phyloP scores from a whole-genome alignment of 2,113 vertebrate genomes.

The Tragelaphus strepsiceros region DNA sequence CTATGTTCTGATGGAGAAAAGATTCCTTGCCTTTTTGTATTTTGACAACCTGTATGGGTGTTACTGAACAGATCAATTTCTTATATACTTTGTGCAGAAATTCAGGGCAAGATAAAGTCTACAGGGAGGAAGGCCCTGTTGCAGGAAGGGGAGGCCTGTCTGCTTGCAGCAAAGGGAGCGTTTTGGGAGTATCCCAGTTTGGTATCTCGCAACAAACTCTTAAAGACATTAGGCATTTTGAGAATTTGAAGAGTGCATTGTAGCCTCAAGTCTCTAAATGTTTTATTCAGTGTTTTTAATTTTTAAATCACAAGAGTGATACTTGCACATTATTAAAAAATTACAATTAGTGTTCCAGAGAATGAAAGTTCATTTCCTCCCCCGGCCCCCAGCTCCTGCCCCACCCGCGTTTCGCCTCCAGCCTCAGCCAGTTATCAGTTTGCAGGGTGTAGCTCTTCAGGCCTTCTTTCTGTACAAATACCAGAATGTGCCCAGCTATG shows the following conservation, averaged over 20 bases:
- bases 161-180: background rate
- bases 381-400: background rate
- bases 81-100: background rate
- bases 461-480: background rate
- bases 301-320: background rate
- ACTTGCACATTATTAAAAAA: background rate
- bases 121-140: background rate
- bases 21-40: background rate
- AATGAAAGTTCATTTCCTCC: background rate
- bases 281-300: background rate
- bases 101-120: background rate
- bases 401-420: background rate
- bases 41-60: background rate
- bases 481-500: background rate
- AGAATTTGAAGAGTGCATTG: background rate
- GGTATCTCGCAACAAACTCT: background rate
- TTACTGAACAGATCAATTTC: background rate
- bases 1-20: background rate
- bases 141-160: background rate
- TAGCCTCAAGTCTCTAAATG: background rate
- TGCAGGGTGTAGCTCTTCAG: background rate
- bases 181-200: background rate
- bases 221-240: background rate
- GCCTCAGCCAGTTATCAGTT: background rate
- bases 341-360: background rate